Percentiles rank a stretch among this genome's conserved stretches.
phyloP scores from a whole-genome alignment of 1,140 invertebrate genomes.

The Diachasmimorpha longicaudata region DNA sequence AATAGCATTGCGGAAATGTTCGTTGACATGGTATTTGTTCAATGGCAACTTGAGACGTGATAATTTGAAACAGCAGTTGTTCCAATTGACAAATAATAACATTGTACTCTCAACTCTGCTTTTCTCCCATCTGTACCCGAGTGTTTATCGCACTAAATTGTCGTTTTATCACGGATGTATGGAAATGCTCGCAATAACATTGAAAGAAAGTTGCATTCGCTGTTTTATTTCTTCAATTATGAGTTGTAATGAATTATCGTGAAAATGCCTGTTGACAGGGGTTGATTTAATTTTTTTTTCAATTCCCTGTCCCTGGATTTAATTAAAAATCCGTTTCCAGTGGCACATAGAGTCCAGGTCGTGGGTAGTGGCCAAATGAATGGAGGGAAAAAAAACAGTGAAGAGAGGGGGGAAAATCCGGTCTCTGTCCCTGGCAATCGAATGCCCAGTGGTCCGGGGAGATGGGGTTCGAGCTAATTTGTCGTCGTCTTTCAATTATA shows the following conservation, averaged over 20 bases:
- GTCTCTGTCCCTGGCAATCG: constrained; percentile 5
- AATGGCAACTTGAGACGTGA: too few species aligned
- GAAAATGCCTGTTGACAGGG: too few species aligned
- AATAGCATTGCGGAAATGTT: too few species aligned
- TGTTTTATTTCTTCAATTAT: neutral
- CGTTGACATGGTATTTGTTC: too few species aligned
- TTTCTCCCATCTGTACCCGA: too few species aligned
- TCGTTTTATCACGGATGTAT: neutral
- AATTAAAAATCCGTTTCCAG: constrained; percentile 25
- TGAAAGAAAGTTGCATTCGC: too few species aligned
- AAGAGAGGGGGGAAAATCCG: constrained; percentile 1
- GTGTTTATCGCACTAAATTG: too few species aligned
- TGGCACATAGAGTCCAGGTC: neutral
- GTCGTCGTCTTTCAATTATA: constrained; percentile 40
- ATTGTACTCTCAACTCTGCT: too few species aligned
- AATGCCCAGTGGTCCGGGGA: constrained; percentile 17
- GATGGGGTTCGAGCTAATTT: constrained; percentile 33
- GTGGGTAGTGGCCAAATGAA: neutral
- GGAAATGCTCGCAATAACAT: too few species aligned
- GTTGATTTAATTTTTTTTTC: too few species aligned
- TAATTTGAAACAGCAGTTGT: too few species aligned
- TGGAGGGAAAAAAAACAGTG: neutral
- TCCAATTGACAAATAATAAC: too few species aligned
- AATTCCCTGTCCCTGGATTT: neutral
- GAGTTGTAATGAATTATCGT: neutral